Percentiles rank a stretch among this genome's conserved stretches.
Conservation (phyloP, 2,113 vertebrate species). For the Syrrhaptes paradoxus region DNA sequence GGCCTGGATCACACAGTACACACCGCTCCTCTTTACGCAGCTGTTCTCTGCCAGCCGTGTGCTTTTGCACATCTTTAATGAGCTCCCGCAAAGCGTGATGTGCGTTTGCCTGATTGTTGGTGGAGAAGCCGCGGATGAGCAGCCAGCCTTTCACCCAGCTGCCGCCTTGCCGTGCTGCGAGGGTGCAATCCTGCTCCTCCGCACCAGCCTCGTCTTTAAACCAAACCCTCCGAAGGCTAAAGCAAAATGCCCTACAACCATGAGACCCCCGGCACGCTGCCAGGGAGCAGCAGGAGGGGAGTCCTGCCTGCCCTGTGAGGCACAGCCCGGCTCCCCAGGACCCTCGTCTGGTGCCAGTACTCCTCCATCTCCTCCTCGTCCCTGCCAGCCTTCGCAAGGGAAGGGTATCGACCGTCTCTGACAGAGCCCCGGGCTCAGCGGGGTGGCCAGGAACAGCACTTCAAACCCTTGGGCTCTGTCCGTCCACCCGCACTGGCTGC, state of each 20-base stretch:
- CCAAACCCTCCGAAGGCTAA: background rate
- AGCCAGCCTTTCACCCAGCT: background rate
- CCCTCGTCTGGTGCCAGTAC: background rate
- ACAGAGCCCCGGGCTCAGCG: background rate
- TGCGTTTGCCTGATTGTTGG: background rate
- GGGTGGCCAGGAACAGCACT: background rate
- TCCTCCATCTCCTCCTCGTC: background rate
- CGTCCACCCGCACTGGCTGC: fast-evolving
- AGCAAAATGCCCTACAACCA: no score
- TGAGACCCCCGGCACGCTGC: background rate
- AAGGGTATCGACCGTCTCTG: background rate
- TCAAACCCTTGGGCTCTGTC: background rate
- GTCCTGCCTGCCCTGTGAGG: fast-evolving
- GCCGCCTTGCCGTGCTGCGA: fast-evolving
- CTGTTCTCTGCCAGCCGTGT: background rate
- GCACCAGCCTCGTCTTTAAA: background rate
- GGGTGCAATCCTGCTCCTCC: background rate
- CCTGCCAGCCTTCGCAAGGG: background rate
- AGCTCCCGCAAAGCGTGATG: background rate
- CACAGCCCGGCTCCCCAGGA: background rate
- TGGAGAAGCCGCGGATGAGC: fast-evolving
- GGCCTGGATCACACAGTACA: background rate
- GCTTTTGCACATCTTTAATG: background rate
- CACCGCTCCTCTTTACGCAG: background rate
- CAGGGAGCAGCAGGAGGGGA: background rate